These are phyloP conservation scores for Anas platyrhynchos DNA, from an alignment of 2,113 vertebrate genomes.

Conservation along the genomic window DNA sequence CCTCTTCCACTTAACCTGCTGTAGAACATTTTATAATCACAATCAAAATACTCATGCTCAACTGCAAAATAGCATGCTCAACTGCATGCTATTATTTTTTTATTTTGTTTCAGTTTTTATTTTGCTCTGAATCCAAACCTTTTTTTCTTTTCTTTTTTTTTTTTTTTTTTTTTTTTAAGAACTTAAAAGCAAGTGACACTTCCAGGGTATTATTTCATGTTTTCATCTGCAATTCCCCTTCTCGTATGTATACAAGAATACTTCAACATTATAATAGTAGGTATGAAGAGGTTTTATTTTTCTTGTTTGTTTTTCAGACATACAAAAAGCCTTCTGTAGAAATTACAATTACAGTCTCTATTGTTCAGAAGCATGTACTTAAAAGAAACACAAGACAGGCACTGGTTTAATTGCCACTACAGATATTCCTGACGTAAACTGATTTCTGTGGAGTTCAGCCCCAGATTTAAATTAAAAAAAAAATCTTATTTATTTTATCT, in stretches of 20 bases:
- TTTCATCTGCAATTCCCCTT: background rate
- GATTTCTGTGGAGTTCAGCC: background rate
- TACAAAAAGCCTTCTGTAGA: background rate
- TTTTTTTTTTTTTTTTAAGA: background rate
- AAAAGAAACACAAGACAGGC: conserved; percentile 7
- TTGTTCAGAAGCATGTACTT: conserved; percentile 43
- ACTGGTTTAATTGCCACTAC: conserved; percentile 16
- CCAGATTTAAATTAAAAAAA: background rate
- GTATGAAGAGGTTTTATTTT: conserved; percentile 29
- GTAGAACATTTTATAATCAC: background rate
- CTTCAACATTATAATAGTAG: conserved; percentile 7
- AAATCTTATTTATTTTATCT: conserved; percentile 17
- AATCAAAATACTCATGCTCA: background rate
- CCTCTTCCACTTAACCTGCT: background rate
- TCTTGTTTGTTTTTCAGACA: conserved; percentile 34
- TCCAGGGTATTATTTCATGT: conserved; percentile 4
- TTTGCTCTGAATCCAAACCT: background rate
- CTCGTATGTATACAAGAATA: rapidly evolving
- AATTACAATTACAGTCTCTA: conserved; percentile 48
- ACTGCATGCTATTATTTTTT: background rate
- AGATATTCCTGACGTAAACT: conserved; percentile 15
- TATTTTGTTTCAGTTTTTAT: background rate
- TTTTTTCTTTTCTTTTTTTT: background rate
- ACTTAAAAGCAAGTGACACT: conserved; percentile 9
- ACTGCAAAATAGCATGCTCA: too few relatives aligned